phyloP scores from a whole-genome alignment of 1,140 invertebrate genomes.

The Gryon sp. region DNA sequence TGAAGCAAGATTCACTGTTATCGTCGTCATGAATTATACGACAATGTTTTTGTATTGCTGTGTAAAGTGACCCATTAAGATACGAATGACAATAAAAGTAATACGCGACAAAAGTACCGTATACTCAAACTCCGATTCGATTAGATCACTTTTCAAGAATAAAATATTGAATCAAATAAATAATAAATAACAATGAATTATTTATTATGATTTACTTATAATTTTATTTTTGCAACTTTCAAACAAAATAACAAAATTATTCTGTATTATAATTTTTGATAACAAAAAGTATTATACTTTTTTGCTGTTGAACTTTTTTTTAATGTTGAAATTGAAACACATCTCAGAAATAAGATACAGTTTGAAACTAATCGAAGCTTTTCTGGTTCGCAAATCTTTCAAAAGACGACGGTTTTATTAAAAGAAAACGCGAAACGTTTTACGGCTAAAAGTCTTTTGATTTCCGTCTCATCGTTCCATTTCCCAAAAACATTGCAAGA shows the following conservation, averaged over 20 bases:
- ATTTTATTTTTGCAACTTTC: neutral
- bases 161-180: constrained; percentile 52
- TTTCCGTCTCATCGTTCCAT: constrained; percentile 55
- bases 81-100: constrained; percentile 60
- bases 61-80: constrained; percentile 58
- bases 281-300: too few species aligned
- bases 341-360: too few species aligned
- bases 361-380: neutral
- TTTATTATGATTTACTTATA: constrained; percentile 16
- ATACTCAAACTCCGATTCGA: constrained; percentile 51
- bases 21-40: constrained; percentile 63
- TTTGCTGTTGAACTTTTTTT: too few species aligned
- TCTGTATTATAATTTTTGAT: too few species aligned
- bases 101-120: constrained; percentile 55
- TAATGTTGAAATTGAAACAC: too few species aligned
- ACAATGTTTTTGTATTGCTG: constrained; percentile 61
- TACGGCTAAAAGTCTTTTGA: constrained; percentile 44
- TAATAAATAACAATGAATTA: constrained; percentile 43
- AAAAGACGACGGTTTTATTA: constrained; percentile 18
- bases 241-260: neutral
- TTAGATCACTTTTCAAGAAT: constrained; percentile 48
- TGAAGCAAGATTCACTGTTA: constrained; percentile 63
- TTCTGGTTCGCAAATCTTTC: neutral
- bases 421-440: constrained; percentile 30
- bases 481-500: constrained; percentile 57